phyloP scores from a whole-genome alignment of 2,113 vertebrate genomes.

The Mirounga angustirostris region DNA sequence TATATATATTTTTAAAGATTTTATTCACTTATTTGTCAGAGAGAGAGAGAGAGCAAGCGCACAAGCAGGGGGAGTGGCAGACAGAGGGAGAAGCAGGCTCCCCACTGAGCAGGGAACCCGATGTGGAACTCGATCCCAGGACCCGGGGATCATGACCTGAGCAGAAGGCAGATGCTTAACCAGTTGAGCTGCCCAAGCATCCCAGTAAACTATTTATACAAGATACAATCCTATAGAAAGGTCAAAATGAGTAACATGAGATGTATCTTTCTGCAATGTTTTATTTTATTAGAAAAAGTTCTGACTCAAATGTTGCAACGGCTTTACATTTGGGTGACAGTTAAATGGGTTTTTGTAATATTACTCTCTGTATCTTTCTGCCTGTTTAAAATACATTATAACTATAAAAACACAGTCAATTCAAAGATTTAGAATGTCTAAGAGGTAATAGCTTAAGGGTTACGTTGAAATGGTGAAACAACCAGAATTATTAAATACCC shows the following conservation, averaged over 20 bases:
- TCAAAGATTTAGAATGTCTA: conserved; percentile 15
- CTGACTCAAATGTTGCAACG: not conserved
- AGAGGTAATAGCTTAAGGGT: not conserved
- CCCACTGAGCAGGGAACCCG: too few relatives aligned
- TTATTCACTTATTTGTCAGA: too few relatives aligned
- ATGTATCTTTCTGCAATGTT: not conserved
- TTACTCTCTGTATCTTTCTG: not conserved
- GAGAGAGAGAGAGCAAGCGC: too few relatives aligned
- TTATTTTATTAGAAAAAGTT: not conserved
- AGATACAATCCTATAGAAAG: not conserved
- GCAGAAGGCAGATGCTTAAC: too few relatives aligned
- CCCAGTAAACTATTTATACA: conserved; percentile 19
- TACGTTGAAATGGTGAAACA: not conserved
- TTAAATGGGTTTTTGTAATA: not conserved
- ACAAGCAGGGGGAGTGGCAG: too few relatives aligned
- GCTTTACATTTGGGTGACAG: not conserved
- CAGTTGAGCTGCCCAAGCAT: too few relatives aligned
- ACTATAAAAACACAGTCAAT: not conserved
- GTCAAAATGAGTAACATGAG: not conserved
- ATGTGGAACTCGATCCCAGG: too few relatives aligned
- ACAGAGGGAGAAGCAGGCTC: too few relatives aligned
- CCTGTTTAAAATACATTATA: not conserved
- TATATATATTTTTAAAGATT: not conserved
- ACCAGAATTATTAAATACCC: not conserved
- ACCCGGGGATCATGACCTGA: too few relatives aligned